Percentiles rank a stretch among this genome's conserved stretches.
Evolutionary conservation across 2,888 invertebrate species (phyloP).

Genomic region (Campaea margaritaria): DNA sequence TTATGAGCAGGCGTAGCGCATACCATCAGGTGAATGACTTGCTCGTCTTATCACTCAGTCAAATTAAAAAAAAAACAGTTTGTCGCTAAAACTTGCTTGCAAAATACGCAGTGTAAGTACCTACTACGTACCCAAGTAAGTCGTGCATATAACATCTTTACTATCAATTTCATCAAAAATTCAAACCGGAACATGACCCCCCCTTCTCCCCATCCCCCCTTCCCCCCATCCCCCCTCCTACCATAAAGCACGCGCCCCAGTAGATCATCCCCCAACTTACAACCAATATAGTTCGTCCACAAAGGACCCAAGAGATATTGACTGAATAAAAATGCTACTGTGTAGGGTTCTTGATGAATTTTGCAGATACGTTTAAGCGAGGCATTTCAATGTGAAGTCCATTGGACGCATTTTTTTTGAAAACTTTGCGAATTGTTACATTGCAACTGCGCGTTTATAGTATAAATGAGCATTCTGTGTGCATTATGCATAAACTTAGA

Average conservation of each 20-base stretch:
- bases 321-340: conserved; percentile 17
- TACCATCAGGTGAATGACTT: no score
- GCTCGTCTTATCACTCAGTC: no score
- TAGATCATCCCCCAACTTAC: conserved; percentile 17
- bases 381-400: neutral
- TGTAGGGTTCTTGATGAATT: neutral
- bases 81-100: no score
- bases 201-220: no score
- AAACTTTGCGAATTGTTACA: no score
- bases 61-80: no score
- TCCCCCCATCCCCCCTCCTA: neutral
- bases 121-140: neutral
- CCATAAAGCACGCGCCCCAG: conserved; percentile 5
- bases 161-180: conserved; percentile 9
- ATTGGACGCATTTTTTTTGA: neutral
- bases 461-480: no score
- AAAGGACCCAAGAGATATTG: conserved; percentile 15
- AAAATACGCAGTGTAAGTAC: no score
- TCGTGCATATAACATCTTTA: neutral
- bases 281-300: conserved; percentile 22
- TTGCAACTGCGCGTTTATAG: no score
- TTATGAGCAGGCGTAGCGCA: no score
- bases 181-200: conserved; percentile 1
- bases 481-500: no score
- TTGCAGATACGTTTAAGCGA: neutral